These are phyloP conservation scores for Alligator sinensis DNA, from an alignment of 2,113 vertebrate genomes.

Conservation along the genomic window DNA sequence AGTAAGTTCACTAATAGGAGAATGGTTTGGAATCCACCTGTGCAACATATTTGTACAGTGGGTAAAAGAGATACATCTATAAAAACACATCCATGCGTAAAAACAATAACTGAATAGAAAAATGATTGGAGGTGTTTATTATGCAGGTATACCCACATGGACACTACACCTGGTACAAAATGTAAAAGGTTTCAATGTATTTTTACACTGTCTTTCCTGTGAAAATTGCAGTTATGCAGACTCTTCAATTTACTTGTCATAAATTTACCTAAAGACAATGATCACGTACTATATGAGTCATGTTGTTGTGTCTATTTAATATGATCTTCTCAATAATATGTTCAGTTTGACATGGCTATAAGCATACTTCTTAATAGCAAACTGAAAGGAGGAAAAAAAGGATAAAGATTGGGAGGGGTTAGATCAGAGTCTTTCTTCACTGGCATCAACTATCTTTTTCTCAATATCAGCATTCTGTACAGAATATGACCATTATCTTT, in stretches of 20 bases:
- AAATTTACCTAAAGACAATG: not conserved
- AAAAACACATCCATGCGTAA: not conserved
- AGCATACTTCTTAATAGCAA: not conserved
- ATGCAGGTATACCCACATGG: not conserved
- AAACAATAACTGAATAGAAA: not conserved
- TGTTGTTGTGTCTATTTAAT: not conserved
- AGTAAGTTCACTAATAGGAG: not conserved
- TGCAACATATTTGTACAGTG: not conserved
- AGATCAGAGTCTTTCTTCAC: not conserved
- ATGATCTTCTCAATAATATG: not conserved
- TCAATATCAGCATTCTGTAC: accelerated
- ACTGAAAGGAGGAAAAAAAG: not conserved
- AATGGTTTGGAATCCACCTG: not conserved
- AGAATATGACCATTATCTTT: not conserved
- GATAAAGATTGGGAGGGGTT: accelerated
- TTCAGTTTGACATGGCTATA: not conserved
- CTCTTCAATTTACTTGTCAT: not conserved
- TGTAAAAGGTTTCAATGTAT: not conserved
- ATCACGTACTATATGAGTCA: not conserved
- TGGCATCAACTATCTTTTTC: not conserved
- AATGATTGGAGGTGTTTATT: not conserved
- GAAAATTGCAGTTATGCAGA: not conserved
- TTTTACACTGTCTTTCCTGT: not conserved
- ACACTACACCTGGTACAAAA: not conserved
- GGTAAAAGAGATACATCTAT: not conserved